Evolutionary conservation across 2,888 invertebrate genomes (phyloP).

Genomic region (Hermodice carunculata): DNA sequence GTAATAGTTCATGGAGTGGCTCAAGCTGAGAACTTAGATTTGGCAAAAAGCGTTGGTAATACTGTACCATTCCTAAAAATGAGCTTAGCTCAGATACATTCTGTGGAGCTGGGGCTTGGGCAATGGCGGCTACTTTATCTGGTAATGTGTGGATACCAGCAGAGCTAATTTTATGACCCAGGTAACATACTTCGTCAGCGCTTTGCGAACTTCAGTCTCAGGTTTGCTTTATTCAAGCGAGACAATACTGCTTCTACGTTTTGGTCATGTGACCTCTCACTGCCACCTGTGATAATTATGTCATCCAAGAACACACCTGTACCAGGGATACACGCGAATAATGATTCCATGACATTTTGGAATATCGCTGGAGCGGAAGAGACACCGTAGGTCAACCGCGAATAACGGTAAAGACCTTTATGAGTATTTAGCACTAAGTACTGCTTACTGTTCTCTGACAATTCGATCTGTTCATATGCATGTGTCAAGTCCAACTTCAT

Average conservation of each 20-base stretch:
- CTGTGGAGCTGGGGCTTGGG: neutral
- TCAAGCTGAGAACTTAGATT: neutral
- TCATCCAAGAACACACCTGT: neutral
- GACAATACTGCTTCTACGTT: neutral
- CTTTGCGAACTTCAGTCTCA: neutral
- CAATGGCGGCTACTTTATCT: neutral
- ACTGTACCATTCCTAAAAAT: slow-evolving; percentile 2
- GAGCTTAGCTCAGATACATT: neutral
- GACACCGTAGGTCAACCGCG: slow-evolving; percentile 3
- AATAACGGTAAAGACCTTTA: slow-evolving; percentile 3
- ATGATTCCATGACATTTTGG: slow-evolving; percentile 1
- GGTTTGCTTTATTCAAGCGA: neutral
- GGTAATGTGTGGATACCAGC: neutral
- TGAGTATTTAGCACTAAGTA: slow-evolving; percentile 10
- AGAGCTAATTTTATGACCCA: neutral
- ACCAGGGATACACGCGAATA: neutral
- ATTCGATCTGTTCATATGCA: slow-evolving; percentile 8
- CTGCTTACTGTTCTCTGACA: slow-evolving; percentile 4
- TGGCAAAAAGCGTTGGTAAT: neutral
- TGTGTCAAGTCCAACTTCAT: neutral
- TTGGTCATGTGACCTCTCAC: neutral
- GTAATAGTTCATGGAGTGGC: neutral
- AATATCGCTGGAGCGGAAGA: neutral
- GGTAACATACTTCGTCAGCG: neutral
- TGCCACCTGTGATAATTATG: neutral